These are phyloP conservation scores for Cepaea nemoralis DNA, from an alignment of 1,140 invertebrate genomes.

Conservation along the genomic window DNA sequence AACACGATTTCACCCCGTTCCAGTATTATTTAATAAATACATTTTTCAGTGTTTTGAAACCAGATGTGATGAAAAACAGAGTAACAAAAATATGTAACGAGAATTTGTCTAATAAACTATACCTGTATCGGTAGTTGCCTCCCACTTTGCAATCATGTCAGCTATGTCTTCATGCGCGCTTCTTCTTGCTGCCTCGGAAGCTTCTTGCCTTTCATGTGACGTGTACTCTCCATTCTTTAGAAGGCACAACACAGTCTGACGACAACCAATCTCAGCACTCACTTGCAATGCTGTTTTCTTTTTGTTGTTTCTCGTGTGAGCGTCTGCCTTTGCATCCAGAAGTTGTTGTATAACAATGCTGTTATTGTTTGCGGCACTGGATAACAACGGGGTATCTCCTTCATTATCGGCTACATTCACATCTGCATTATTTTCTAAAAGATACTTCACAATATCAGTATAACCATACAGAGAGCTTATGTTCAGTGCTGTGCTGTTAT, in stretches of 20 bases:
- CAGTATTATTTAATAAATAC: no score
- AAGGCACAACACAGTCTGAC: background rate
- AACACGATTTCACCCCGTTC: no score
- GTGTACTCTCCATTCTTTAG: background rate
- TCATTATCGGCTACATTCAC: background rate
- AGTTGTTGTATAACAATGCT: background rate
- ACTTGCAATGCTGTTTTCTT: background rate
- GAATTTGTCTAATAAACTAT: no score
- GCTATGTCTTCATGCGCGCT: background rate
- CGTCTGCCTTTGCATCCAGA: background rate
- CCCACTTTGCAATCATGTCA: background rate
- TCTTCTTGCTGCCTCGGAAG: background rate
- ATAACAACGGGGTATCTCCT: constrained; percentile 9
- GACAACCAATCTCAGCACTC: constrained; percentile 5
- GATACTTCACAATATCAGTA: background rate
- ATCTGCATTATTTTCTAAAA: constrained; percentile 1
- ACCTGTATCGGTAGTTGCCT: background rate
- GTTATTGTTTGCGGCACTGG: background rate
- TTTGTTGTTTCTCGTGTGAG: background rate
- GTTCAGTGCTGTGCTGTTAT: constrained; percentile 32
- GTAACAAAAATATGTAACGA: no score
- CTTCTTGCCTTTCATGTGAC: constrained; percentile 4
- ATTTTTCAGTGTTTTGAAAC: no score
- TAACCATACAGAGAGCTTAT: background rate
- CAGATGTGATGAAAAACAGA: no score